A percentile compares a stretch with the other conserved stretches of the same genome.
These are phyloP conservation scores for Tenrec ecaudatus DNA, from an alignment of 2,113 vertebrate genomes.

Conservation along the genomic window DNA sequence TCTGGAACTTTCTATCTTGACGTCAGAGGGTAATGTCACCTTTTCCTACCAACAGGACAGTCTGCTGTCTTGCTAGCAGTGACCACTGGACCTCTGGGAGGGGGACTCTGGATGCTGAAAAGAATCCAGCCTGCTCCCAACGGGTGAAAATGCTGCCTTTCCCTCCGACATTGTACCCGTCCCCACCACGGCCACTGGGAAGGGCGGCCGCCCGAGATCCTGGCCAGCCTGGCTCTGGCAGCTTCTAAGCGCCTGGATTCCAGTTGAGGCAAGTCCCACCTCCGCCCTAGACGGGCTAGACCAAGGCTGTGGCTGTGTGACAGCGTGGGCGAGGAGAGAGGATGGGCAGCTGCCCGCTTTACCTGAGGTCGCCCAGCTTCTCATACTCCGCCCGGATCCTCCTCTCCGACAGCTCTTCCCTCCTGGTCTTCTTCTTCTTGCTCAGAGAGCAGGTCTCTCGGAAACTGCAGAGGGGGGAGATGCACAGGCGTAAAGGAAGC, in stretches of 20 bases:
- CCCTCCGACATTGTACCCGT: too few relatives aligned
- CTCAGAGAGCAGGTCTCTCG: conserved; percentile 98
- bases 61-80: neutral
- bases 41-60: neutral
- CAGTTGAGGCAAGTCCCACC: neutral
- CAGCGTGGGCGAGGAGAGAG: neutral
- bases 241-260: conserved; percentile 11
- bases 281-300: neutral
- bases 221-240: neutral
- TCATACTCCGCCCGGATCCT: conserved; percentile 96
- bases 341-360: neutral
- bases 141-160: neutral
- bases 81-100: neutral
- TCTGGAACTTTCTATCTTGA: neutral
- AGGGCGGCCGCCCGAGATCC: neutral
- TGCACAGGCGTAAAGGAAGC: neutral
- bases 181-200: neutral
- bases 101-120: neutral
- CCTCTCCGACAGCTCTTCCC: conserved; percentile 95
- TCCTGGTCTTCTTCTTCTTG: conserved; percentile 96
- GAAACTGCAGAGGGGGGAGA: conserved; percentile 88
- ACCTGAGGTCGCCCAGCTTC: conserved; percentile 96
- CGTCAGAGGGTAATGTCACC: neutral
- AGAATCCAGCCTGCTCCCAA: neutral
- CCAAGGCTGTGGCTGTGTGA: neutral